A percentile compares a stretch with the other conserved stretches of the same genome.
phyloP scores from a whole-genome alignment of 37 sponge, comb jelly and placozoan species.

The Ephydatia muelleri region DNA sequence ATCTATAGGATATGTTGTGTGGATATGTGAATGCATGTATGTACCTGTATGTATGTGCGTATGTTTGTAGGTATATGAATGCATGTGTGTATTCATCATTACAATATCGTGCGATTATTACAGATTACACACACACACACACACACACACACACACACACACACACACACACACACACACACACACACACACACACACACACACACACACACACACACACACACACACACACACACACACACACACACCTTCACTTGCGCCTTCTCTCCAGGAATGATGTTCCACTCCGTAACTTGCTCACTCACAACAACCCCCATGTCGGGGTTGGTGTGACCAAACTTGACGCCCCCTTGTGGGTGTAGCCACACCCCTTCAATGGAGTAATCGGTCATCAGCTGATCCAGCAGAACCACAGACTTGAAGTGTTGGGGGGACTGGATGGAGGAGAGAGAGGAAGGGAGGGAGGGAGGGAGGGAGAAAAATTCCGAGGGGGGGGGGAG shows the following conservation, averaged over 20 bases:
- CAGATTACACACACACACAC: no score
- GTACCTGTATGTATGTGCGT: no score
- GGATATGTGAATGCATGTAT: no score
- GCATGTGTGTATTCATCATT: no score
- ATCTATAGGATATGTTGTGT: no score
- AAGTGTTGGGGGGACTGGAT: slow-evolving; percentile 19
- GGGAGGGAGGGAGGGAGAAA: not conserved
- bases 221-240: no score
- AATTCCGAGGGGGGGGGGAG: not conserved
- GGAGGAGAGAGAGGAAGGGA: not conserved
- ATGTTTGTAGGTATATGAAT: no score
- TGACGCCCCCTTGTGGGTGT: not conserved
- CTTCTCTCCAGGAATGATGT: slow-evolving; percentile 31
- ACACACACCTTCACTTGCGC: slow-evolving; percentile 37
- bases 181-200: no score
- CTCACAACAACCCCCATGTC: not conserved
- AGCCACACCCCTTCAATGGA: slow-evolving; percentile 11
- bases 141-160: no score
- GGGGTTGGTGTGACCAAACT: not conserved
- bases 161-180: no score
- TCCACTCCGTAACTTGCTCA: slow-evolving; percentile 2
- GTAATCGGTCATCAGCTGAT: slow-evolving; percentile 46
- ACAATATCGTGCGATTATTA: no score
- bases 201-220: no score
- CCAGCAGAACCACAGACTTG: slow-evolving; percentile 65